Conservation (phyloP, 2,797 vertebrate species). For the Anguilla obscura region DNA sequence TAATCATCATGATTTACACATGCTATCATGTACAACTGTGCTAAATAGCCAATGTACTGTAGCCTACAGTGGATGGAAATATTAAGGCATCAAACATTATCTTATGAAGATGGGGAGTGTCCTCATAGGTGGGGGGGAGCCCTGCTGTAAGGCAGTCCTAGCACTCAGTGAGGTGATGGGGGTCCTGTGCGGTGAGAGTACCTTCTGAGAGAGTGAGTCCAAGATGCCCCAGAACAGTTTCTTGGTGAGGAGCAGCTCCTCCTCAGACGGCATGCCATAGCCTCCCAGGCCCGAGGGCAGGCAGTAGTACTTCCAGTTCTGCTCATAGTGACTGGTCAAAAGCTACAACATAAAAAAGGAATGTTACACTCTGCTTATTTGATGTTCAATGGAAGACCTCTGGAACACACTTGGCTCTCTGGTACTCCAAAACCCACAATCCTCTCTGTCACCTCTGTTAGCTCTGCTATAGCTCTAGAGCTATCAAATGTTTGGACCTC, state of each 20-base stretch:
- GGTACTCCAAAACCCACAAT: background rate
- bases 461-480: background rate
- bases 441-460: background rate
- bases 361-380: background rate
- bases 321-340: conserved; percentile 94
- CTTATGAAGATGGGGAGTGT: too few species aligned
- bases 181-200: conserved; percentile 52
- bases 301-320: conserved; percentile 99
- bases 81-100: too few species aligned
- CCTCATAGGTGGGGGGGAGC: too few species aligned
- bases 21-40: too few species aligned
- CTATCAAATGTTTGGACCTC: background rate
- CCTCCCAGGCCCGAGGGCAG: conserved; percentile 87
- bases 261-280: conserved; percentile 90
- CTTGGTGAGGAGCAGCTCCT: conserved; percentile 94
- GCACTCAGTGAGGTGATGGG: background rate
- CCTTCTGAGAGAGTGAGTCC: conserved; percentile 97
- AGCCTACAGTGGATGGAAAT: too few species aligned
- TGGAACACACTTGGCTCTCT: background rate
- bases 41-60: too few species aligned
- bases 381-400: background rate
- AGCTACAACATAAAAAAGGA: conserved; percentile 70
- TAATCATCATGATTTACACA: too few species aligned
- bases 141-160: too few species aligned
- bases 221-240: conserved; percentile 99